phyloP scores from a whole-genome alignment of 1,140 invertebrate species.

The Pemphigus obesinymphae region DNA sequence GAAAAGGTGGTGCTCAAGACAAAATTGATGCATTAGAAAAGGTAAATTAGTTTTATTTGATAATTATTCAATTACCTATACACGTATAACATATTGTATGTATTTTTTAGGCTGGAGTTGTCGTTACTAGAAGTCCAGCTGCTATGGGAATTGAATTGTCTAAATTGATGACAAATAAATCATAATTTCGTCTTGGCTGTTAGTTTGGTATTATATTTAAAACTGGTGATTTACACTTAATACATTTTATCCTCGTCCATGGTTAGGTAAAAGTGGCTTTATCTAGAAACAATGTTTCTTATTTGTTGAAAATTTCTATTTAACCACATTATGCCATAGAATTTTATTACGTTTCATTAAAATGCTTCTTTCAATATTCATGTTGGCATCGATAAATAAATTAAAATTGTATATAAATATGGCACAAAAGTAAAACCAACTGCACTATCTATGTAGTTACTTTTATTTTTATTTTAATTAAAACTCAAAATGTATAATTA shows the following conservation, averaged over 20 bases:
- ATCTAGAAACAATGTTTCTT: not conserved
- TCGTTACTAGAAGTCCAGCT: slow-evolving; percentile 91
- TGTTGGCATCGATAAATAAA: not conserved
- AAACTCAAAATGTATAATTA: not conserved
- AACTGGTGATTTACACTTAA: slow-evolving; percentile 2
- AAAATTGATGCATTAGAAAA: slow-evolving; percentile 95
- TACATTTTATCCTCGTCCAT: not conserved
- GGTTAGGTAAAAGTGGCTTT: not conserved
- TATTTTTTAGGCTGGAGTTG: slow-evolving; percentile 70
- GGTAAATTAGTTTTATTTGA: slow-evolving; percentile 52
- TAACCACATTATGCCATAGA: not conserved
- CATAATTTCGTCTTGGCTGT: not conserved
- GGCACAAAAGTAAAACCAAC: not conserved
- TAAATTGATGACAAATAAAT: slow-evolving; percentile 54
- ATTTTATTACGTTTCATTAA: not conserved
- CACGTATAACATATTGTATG: slow-evolving; percentile 13
- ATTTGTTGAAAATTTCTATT: not conserved
- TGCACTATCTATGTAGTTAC: not conserved
- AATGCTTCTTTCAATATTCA: not conserved
- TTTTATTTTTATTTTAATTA: not conserved
- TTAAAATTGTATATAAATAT: not conserved
- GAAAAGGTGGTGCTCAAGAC: slow-evolving; percentile 95
- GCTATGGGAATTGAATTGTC: slow-evolving; percentile 88
- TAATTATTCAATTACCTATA: not conserved
- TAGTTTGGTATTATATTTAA: slow-evolving; percentile 15